These are phyloP conservation scores for Enteromius fasciolatus DNA, from an alignment of 2,797 vertebrate genomes.

Conservation along the genomic window DNA sequence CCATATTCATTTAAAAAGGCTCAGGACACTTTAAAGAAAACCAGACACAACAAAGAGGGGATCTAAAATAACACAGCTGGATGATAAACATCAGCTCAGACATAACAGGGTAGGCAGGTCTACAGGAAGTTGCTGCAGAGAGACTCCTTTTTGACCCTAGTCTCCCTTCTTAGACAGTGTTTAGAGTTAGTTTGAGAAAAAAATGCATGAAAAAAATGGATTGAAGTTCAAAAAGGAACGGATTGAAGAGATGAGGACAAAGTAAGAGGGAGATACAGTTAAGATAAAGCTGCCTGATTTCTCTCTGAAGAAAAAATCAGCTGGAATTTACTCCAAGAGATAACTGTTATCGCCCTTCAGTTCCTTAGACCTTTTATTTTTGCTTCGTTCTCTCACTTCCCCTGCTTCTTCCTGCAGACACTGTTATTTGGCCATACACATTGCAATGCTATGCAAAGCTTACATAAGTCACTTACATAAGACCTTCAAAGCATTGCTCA, in stretches of 20 bases:
- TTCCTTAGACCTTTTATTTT: not conserved
- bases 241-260: not conserved
- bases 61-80: slow-evolving; percentile 39
- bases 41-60: slow-evolving; percentile 42
- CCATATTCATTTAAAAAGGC: slow-evolving; percentile 39
- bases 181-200: not conserved
- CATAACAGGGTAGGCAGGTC: slow-evolving; percentile 38
- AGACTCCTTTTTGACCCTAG: slow-evolving; percentile 14
- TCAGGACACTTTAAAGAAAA: slow-evolving; percentile 35
- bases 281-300: not conserved
- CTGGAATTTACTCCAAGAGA: not conserved
- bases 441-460: not conserved
- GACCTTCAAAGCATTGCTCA: not conserved
- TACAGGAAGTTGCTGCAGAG: slow-evolving; percentile 42
- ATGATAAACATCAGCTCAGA: slow-evolving; percentile 44
- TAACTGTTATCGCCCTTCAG: not conserved
- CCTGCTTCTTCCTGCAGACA: not conserved
- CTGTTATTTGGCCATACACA: not conserved
- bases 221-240: not conserved
- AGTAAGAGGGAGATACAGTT: not conserved
- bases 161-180: not conserved
- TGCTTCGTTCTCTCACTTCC: not conserved
- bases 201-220: not conserved
- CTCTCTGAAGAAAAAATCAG: not conserved
- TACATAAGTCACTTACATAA: not conserved